Evolutionary conservation across 2,113 vertebrate genomes (phyloP), one percentile per base, ranked within the genome.

Genomic region (Brachirus orientalis): DNA sequence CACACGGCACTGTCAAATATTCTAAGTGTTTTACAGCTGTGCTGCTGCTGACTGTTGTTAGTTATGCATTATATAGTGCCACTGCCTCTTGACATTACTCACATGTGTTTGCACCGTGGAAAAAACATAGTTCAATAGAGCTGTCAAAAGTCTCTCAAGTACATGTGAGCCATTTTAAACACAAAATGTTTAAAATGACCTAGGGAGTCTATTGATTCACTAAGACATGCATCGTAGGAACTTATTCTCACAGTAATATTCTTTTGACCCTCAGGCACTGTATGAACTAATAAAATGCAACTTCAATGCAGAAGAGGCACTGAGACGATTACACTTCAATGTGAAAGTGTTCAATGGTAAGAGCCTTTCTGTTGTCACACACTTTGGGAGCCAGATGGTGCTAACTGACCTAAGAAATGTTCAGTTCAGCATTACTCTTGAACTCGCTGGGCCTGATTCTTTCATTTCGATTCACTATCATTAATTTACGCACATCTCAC

Each of bases 281-380:
- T 98, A 97, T 2, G 97, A 99, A 77, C 90, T 99, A 79, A 96
- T 98, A 55, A 98, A 97, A 80, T 99, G 97, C 86, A 95, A 94
- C 81, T 99, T 97, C 81, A 95, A 96, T 3, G 91, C 91, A 14
- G 97, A 98, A 58, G 97, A 99, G 80, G 97, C 97, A 0, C 91
- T 97, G 58, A 87, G 96, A 63, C 91, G 97, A 80, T 80, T 97
- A 48, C 82, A 89, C 62, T 99, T 98, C 93, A 99, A 99, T 0
- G 95, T 98, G 69, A 99, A 97, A 85, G 96, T 97, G 41, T 93
- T 96, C 78, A 93, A 92, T 88, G 96, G 97, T 98, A 86, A 94
- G 93, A 54, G 16, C 12, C 14, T 13, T 28, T 28, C 28, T 28
- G 28, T 28, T 28, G 28, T 28, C 28, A 28, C 28, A 28, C 28